phyloP scores from a whole-genome alignment of 2,113 vertebrate genomes.

The Gopherus flavomarginatus region DNA sequence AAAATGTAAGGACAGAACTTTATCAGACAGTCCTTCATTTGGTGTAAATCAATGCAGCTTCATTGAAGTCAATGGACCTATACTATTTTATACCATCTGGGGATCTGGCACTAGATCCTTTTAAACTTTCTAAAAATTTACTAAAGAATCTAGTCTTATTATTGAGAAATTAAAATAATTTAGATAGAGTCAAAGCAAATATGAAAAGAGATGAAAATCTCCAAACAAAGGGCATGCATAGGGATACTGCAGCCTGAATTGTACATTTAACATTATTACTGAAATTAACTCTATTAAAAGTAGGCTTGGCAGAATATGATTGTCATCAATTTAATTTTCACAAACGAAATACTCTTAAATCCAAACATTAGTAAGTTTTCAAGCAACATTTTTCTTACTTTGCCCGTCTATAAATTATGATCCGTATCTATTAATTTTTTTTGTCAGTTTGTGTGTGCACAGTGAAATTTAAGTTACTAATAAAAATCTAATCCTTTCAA shows the following conservation, averaged over 20 bases:
- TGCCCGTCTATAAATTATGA: too few relatives aligned
- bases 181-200: neutral
- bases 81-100: neutral
- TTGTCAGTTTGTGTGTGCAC: too few relatives aligned
- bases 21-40: neutral
- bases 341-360: too few relatives aligned
- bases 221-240: neutral
- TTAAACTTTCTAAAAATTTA: neutral
- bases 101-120: neutral
- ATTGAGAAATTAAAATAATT: neutral
- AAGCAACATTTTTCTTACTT: too few relatives aligned
- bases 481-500: too few relatives aligned
- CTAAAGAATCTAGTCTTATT: neutral
- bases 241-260: neutral
- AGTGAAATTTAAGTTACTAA: too few relatives aligned
- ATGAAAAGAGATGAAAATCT: fast-evolving
- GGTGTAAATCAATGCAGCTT: neutral
- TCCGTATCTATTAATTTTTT: too few relatives aligned
- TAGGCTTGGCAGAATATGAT: too few relatives aligned
- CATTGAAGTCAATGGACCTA: neutral
- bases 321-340: too few relatives aligned
- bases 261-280: neutral
- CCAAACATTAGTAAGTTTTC: too few relatives aligned
- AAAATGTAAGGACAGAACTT: neutral
- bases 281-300: neutral